Evolutionary conservation across 2,797 vertebrate species (phyloP).

Genomic region (Sebastes baramenuke): DNA sequence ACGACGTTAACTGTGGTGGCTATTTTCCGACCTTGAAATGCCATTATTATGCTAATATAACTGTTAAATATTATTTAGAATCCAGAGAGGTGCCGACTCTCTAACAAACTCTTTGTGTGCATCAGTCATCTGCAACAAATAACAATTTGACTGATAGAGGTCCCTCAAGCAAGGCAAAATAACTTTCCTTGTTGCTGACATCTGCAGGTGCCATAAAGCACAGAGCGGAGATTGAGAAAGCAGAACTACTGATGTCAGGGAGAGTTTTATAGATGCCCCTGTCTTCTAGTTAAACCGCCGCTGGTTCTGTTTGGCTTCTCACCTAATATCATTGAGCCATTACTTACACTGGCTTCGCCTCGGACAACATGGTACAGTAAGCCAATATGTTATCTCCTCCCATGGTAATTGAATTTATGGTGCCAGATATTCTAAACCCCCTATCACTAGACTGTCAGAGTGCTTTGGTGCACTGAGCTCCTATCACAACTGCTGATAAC

Average conservation of each 20-base stretch:
- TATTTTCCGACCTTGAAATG: not conserved
- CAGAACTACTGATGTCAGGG: constrained; percentile 24
- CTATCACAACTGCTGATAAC: constrained; percentile 8
- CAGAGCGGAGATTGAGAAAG: constrained; percentile 8
- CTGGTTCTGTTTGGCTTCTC: constrained; percentile 39
- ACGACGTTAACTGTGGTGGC: not conserved
- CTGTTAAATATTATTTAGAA: not conserved
- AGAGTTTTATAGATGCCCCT: constrained; percentile 28
- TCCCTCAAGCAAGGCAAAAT: constrained; percentile 21
- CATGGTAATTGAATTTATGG: constrained; percentile 31
- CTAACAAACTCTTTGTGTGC: not conserved
- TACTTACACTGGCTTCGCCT: constrained; percentile 12
- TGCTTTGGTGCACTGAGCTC: constrained; percentile 17
- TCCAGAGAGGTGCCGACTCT: not conserved
- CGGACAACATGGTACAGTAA: constrained; percentile 10
- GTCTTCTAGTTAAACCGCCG: constrained; percentile 29
- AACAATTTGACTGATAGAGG: not conserved
- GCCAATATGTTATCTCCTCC: constrained; percentile 40
- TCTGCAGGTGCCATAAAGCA: constrained; percentile 25
- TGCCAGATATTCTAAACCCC: constrained; percentile 39
- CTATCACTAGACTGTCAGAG: constrained; percentile 23
- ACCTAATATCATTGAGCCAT: constrained; percentile 21
- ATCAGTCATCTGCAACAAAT: not conserved
- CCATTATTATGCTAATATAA: not conserved
- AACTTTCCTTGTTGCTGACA: constrained; percentile 24